Base-by-base conservation (phyloP, 2,888 invertebrate species). In the Sphecodes monilicornis region DNA sequence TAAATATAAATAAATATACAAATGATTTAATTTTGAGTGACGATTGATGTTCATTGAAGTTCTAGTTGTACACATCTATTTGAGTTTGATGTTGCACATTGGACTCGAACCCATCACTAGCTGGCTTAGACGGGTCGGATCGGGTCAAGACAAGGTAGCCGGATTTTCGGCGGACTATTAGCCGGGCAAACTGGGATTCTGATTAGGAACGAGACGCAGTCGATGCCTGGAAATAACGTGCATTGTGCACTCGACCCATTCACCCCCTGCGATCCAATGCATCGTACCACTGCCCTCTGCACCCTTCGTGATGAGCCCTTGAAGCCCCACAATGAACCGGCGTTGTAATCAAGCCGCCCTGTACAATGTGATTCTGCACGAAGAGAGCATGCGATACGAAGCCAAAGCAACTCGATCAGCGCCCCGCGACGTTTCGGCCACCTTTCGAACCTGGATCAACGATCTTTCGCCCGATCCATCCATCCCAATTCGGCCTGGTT, bases 261-360 rank as follows among this genome's bases (percentile, higher is more conserved):
- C 80, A 75, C 85, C 74, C 75, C 73, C 36, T 74, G 57, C 57
- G 57, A 57, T 57, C 57, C 57, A 29, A 57, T 57, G 57, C 57
- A 26, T 57, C 57, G 57, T 57, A 57, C 29, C 18, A 29, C 29
- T 26, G 13, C 26, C 26, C 57, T 90, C 85, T 83, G 83, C 79
- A 80, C 43, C 76, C 80, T 82, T 81, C 76, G 69, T 86, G 88
- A 90, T 90, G 85, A 89, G 84, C 92, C 89, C 87, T 90, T 84
- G 91, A 91, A 91, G 90, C 92, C 92, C 75, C 85, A 89, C 92
- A 91, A 90, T 91, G 85, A 88, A 84, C 82, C 72, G 76, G 84
- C 71, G 78, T 85, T 86, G 90, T 88, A 88, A 86, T 84, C 84
- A 78, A 83, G 72, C 82, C 82, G 77, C 79, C 83, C 84, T 81